Base-by-base conservation (phyloP, 2,797 vertebrate genomes). In the Cossypha caffra region DNA sequence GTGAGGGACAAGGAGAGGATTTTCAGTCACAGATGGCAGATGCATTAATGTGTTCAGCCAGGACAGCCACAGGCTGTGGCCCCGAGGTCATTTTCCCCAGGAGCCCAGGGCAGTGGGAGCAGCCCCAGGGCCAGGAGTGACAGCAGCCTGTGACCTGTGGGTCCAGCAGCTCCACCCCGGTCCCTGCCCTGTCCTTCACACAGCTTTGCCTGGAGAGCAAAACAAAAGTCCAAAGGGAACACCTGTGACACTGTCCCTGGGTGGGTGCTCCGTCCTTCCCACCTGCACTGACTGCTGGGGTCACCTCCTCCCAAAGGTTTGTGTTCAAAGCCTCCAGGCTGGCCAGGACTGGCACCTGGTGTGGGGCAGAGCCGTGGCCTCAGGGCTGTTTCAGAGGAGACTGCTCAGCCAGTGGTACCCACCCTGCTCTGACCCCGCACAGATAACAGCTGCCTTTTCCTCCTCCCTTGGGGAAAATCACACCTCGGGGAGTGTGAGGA, bases 261-360 rank as follows among this genome's bases (percentile, higher is more conserved):
- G 69, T 47, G 8, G 6, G 51, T 2, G 0, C 8, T 48, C 58
- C 0, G 0, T 9, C 81, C 48, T 48, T 43, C 54, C 71, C 23
- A 0, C 35, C 74, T 4, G 1, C 72, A 8, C 1, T 1, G 26
- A 4, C 67, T 24, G 40, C 1, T 7, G 26, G 37, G 68, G 16
- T 42, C 54, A 35, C 47, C 47, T 47, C 35, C n/a, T 62, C 68
- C 55, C 57, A 28, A 11, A 63, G n/a, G 13, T 28, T 35, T 52
- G 40, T 0, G 0, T 38, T 48, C 33, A 25, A 6, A 59, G 40
- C 35, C 52, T 16, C 47, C 47, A 31, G 21, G 55, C 55, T 14
- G 42, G 54, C 68, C 68, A 21, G 71, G 9, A 1, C 40, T 7
- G 31, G 18, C 31, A 10, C 20, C 16, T 35, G 26, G 3, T 3